These are phyloP conservation scores for Aplochiton taeniatus DNA, from an alignment of 2,797 vertebrate genomes.

Conservation along the genomic window DNA sequence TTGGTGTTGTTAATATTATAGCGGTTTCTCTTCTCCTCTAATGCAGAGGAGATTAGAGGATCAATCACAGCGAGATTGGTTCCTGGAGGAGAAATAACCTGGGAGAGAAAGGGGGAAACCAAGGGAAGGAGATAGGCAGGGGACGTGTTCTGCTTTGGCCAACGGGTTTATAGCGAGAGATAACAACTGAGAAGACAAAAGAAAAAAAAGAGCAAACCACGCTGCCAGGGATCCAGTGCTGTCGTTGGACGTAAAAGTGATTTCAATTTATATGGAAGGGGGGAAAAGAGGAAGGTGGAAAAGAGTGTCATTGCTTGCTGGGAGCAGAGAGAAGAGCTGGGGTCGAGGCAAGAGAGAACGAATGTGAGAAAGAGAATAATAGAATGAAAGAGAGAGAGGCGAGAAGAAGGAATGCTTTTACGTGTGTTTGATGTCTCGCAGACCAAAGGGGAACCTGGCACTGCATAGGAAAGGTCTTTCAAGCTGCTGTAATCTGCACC, in stretches of 20 bases:
- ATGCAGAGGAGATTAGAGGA: constrained; percentile 80
- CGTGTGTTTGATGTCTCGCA: constrained; percentile 27
- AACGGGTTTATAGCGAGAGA: too few species aligned
- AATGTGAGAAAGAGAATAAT: constrained; percentile 9
- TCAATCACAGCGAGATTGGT: constrained; percentile 74
- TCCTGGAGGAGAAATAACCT: constrained; percentile 66
- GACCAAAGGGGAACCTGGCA: constrained; percentile 23
- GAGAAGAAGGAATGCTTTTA: constrained; percentile 16
- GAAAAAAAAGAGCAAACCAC: constrained; percentile 22
- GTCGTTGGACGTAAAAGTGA: constrained; percentile 25
- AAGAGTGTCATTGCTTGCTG: background rate
- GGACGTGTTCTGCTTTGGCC: constrained; percentile 5
- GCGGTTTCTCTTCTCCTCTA: constrained; percentile 65
- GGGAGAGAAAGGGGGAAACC: constrained; percentile 24
- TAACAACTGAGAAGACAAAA: constrained; percentile 17
- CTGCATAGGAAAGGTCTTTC: constrained; percentile 1
- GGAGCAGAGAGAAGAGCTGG: background rate
- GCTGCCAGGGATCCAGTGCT: constrained; percentile 7
- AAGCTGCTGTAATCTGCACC: background rate
- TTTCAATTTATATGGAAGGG: constrained; percentile 24
- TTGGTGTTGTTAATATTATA: constrained; percentile 68
- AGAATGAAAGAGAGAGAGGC: constrained; percentile 17
- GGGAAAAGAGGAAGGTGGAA: background rate
- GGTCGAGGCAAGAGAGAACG: background rate
- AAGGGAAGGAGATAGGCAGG: background rate